Evolutionary conservation across 2,113 vertebrate genomes (phyloP), one percentile per base, ranked within the genome.

Genomic region (Forbesichthys agassizii): DNA sequence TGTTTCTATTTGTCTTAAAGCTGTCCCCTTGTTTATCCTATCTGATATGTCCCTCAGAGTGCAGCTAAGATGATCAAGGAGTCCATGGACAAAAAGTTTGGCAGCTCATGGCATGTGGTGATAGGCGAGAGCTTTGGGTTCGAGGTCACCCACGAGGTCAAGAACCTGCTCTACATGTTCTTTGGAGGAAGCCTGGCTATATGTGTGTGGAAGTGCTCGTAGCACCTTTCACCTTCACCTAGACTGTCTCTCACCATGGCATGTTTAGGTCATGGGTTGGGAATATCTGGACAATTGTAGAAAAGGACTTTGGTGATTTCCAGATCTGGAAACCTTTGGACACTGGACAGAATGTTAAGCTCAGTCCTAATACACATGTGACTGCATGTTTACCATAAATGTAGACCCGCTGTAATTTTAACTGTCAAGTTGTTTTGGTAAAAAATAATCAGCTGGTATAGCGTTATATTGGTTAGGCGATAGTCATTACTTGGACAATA

Each of bases 51-150:
- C 9, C 0, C 6, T 11, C 88, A 99, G 97, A 98, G 95, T 0
- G 97, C 98, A 2, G 97, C 98, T 13, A 98, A 98, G 91, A 98
- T 99, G 96, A 99, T 99, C 87, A 99, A 99, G 75, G 98, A 99
- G 91, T 95, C 94, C 0, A 98, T 99, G 98, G 98, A 99, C 91
- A 99, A 98, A 94, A 98, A 94, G 82, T 99, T 98, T 42, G 97
- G 98, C 64, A 98, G 96, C 81, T 99, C 97, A 46, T 99, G 98
- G 98, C 98, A 99, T 0, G 96, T 98, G 76, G 98, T 99, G 85
- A 98, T 98, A 1, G 98, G 96, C 0, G 97, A 99, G 76, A 94
- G 95, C 55, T 99, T 99, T 36, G 96, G 96, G 48, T 98, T 99
- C 7, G 98, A 98, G 90, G 94, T 99, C 87, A 98, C 96, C 0